Percentiles rank a stretch among this genome's conserved stretches.
phyloP scores from a whole-genome alignment of 2,888 invertebrate genomes.

The Rhagonycha lutea region DNA sequence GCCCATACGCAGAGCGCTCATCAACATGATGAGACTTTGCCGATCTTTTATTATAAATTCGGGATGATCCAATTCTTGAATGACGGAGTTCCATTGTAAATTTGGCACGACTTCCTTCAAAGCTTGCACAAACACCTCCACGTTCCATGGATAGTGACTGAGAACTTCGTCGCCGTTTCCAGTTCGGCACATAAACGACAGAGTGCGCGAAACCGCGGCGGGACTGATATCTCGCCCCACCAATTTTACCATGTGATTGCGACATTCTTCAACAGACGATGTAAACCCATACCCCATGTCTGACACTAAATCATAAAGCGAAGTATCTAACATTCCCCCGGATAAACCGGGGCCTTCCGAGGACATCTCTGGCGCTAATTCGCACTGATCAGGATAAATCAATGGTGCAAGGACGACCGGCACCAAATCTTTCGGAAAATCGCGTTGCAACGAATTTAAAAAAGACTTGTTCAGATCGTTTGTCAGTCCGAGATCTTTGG shows the following conservation, averaged over 20 bases:
- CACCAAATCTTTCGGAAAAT: slow-evolving; percentile 86
- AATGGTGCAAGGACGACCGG: slow-evolving; percentile 89
- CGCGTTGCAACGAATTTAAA: slow-evolving; percentile 78
- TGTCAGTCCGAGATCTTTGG: slow-evolving; percentile 66
- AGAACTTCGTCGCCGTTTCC: slow-evolving; percentile 70
- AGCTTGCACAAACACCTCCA: slow-evolving; percentile 91
- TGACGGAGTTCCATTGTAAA: slow-evolving; percentile 91
- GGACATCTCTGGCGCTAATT: slow-evolving; percentile 68
- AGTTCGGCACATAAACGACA: slow-evolving; percentile 86
- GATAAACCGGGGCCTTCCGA: slow-evolving; percentile 63
- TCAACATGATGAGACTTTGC: slow-evolving; percentile 79
- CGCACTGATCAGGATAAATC: slow-evolving; percentile 79
- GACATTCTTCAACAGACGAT: slow-evolving; percentile 82
- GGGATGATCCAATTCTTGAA: slow-evolving; percentile 86
- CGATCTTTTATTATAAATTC: slow-evolving; percentile 89
- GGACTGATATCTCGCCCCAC: slow-evolving; percentile 83
- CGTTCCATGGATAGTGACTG: slow-evolving; percentile 80
- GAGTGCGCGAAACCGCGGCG: slow-evolving; percentile 80
- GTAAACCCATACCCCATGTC: slow-evolving; percentile 94
- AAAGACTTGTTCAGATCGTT: slow-evolving; percentile 79
- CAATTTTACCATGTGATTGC: slow-evolving; percentile 80
- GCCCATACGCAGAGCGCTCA: slow-evolving; percentile 81
- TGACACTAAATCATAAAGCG: slow-evolving; percentile 84
- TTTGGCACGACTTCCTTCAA: slow-evolving; percentile 85
- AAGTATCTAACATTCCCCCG: slow-evolving; percentile 72